Conservation (phyloP, 2,888 invertebrate genomes). For the Pristionchus japonicus region DNA sequence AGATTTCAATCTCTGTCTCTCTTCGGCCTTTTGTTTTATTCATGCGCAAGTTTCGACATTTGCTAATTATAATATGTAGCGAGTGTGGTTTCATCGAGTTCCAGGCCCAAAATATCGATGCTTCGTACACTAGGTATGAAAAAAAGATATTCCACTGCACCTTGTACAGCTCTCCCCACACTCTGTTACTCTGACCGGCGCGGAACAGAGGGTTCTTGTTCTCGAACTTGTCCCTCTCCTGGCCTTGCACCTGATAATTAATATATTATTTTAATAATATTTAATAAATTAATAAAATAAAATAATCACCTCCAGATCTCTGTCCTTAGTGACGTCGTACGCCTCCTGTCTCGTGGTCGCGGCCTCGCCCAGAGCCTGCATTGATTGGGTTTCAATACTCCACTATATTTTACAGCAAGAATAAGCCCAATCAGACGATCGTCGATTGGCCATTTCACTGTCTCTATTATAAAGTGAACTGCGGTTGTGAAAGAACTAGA, state of each 20-base stretch:
- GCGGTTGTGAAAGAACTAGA: no score
- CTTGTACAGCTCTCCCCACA: slow-evolving; percentile 99
- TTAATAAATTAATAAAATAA: neutral
- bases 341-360: slow-evolving; percentile 84
- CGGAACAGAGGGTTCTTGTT: slow-evolving; percentile 93
- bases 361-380: slow-evolving; percentile 81
- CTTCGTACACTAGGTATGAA: no score
- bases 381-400: neutral
- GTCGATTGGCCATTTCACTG: no score
- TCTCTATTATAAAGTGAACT: no score
- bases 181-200: slow-evolving; percentile 94
- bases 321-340: slow-evolving; percentile 87
- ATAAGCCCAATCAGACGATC: no score
- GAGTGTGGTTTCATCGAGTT: no score
- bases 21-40: no score
- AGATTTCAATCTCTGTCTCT: no score
- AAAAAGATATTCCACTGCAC: no score
- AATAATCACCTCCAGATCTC: slow-evolving; percentile 81
- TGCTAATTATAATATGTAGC: no score
- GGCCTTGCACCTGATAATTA: slow-evolving; percentile 81
- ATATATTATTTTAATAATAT: slow-evolving; percentile 74
- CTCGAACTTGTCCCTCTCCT: slow-evolving; percentile 84
- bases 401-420: neutral
- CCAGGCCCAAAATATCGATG: no score
- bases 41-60: no score